Base-by-base conservation (phyloP, 2,113 vertebrate genomes). In the Aspiorhynchus laticeps region DNA sequence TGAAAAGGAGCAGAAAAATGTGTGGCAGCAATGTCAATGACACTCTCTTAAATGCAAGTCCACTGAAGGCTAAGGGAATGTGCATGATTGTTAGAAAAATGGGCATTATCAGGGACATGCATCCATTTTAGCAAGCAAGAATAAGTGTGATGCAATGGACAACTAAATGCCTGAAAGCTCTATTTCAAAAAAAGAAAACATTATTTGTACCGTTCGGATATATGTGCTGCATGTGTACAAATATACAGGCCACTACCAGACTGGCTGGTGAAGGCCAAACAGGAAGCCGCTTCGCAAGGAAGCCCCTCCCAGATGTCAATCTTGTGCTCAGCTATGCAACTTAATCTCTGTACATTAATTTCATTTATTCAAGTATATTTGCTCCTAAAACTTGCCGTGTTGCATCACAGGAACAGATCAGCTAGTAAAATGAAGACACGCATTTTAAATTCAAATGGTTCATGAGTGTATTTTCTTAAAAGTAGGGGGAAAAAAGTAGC, bases 11-110 rank as follows among this genome's bases (percentile, higher is more conserved):
- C 84, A 78, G 43, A 65, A 10, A 46, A 67, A 79, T 33, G 65
- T 65, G 67, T 87, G 63, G 31, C 71, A 46, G 86, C n/a, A 89
- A 83, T 59, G 21, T 87, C 88, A 91, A 85, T 90, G 89, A 97
- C 98, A 98, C 97, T 69, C 98, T 94, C 94, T 95, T 95, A 93
- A 88, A 94, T 94, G 93, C 94, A 86, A 92, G 94, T 95, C 93
- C 96, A 93, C 94, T 96, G 97, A 95, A 97, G 96, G 97, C 96
- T 94, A 95, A 93, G 94, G 94, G 95, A 97, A 95, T 96, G 92
- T 95, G 96, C 93, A 96, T 93, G 95, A 94, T 94, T 95, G 94
- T 96, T 96, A 90, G 90, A 91, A 89, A 88, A 88, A 96, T 85
- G 73, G 85, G 69, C 90, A 91, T 51, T 24, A 89, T 89, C 89